A percentile compares a stretch with the other conserved stretches of the same genome.
These are phyloP conservation scores for Sparus aurata DNA, from an alignment of 2,797 vertebrate genomes.

Conservation along the genomic window DNA sequence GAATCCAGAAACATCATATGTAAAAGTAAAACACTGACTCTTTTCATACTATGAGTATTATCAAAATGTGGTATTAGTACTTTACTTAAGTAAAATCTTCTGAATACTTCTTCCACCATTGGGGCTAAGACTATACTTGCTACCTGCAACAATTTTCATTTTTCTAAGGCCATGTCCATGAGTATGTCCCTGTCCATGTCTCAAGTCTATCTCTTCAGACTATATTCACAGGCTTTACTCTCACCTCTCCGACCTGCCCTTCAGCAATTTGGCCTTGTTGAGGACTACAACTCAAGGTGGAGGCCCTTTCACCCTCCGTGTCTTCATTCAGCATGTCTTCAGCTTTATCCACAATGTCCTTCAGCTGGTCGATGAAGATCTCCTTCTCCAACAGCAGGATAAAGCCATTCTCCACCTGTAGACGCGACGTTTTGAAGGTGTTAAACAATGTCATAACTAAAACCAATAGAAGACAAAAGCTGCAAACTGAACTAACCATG, in stretches of 20 bases:
- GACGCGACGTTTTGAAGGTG: constrained; percentile 23
- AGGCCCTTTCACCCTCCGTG: constrained; percentile 89
- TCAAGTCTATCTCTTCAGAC: not conserved
- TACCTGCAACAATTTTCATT: not conserved
- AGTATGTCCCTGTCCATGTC: not conserved
- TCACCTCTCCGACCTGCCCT: constrained; percentile 79
- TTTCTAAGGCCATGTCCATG: not conserved
- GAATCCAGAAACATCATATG: too few species aligned
- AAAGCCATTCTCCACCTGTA: constrained; percentile 96
- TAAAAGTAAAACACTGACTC: too few species aligned
- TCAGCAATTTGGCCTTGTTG: constrained; percentile 82
- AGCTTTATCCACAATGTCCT: constrained; percentile 98
- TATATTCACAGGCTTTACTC: not conserved
- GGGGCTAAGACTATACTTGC: not conserved
- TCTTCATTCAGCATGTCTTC: constrained; percentile 98
- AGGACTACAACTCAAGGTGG: constrained; percentile 88
- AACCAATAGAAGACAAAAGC: not conserved
- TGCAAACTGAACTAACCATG: constrained; percentile 86
- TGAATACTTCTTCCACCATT: too few species aligned
- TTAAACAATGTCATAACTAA: constrained; percentile 13
- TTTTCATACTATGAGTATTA: too few species aligned
- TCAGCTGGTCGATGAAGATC: constrained; percentile 97
- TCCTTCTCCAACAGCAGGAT: constrained; percentile 95
- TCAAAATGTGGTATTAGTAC: too few species aligned
- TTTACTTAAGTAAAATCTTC: too few species aligned